Evolutionary conservation across 2,797 vertebrate species (phyloP), one percentile per base, ranked within the genome.

Genomic region (Chrosomus eos): DNA sequence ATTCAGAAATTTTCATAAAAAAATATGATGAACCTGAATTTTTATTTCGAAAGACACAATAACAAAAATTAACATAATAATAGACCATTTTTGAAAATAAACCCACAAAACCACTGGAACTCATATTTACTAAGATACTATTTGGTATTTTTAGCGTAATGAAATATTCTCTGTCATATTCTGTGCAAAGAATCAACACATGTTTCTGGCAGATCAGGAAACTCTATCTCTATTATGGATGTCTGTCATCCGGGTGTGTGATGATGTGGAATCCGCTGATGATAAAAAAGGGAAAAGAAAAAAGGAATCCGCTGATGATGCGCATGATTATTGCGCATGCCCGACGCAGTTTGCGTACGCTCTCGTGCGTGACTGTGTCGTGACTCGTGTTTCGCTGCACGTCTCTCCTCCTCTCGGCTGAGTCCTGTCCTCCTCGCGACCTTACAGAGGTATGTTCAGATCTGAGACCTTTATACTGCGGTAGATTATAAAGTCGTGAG

Each of bases 331-430:
- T 2, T 55, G 28, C 13, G 72, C 48, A 55, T 51, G 72, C 72
- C 48, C 14, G 11, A 36, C 75, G 36, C 36, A 16, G 55, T 3
- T 13, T 28, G 36, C 75, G 75, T 26, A 16, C 10, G 14, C n/a
- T 5, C 51, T 31, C 21, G 7, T 51, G 71, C 45, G 72, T 36
- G 33, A 55, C 19, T 62, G n/a, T 7, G 75, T 38, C 75, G 75
- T 62, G 33, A 33, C 40, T 38, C 75, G 55, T 43, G 23, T 7
- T 21, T 3, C 36, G 26, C 36, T 19, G 55, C 75, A 28, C 75
- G 55, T 78, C 55, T 78, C 75, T 78, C 45, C 51, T 74, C 45
- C 75, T 78, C 55, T 75, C 48, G 38, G 68, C 68, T 26, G 68
- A 71, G 19, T 74, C 21, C 72, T 75, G 26, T 75, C 72, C 55